phyloP scores from a whole-genome alignment of 2,113 vertebrate genomes.

The Mus spicilegus region DNA sequence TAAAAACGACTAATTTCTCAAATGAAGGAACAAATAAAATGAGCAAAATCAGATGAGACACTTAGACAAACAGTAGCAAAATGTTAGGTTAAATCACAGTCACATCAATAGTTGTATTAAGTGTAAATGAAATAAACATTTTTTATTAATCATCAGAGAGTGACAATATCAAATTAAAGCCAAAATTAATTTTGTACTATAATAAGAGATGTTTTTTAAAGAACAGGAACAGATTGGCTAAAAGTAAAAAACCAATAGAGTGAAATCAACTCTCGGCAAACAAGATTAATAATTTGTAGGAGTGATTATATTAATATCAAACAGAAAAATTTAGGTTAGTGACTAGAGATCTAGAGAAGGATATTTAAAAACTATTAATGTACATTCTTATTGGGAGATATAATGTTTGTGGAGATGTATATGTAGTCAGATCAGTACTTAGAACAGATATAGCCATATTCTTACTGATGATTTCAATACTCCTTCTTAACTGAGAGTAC shows the following conservation, averaged over 20 bases:
- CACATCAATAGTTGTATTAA: conserved; percentile 19
- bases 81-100: not conserved
- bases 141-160: not conserved
- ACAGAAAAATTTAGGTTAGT: not conserved
- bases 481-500: not conserved
- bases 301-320: not conserved
- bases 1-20: not conserved
- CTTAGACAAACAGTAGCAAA: conserved; percentile 19
- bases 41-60: not conserved
- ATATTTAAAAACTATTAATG: not conserved
- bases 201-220: conserved; percentile 24
- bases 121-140: not conserved
- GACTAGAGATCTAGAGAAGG: not conserved
- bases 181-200: not conserved
- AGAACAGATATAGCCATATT: not conserved
- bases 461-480: not conserved
- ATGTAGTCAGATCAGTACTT: not conserved
- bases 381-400: not conserved
- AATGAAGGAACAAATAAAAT: conserved; percentile 29
- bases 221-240: not conserved
- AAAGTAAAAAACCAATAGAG: not conserved
- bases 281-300: not conserved
- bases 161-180: conserved; percentile 21
- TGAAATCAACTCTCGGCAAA: not conserved
- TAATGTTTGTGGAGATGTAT: not conserved